A percentile compares a stretch with the other conserved stretches of the same genome.
These are phyloP conservation scores for Callipepla squamata DNA, from an alignment of 2,113 vertebrate genomes.

Conservation along the genomic window DNA sequence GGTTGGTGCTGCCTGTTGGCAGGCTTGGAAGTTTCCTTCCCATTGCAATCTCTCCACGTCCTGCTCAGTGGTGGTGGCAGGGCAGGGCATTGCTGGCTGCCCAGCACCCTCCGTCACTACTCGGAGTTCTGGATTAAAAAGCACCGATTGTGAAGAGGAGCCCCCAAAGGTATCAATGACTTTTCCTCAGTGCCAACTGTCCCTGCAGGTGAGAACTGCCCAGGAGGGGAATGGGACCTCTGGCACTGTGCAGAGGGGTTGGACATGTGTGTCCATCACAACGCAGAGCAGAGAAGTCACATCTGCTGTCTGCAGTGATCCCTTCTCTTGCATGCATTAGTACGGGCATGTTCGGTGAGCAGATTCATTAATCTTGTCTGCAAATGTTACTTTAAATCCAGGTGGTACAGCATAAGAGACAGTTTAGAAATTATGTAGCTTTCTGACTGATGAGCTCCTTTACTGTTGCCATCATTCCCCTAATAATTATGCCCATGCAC, in stretches of 20 bases:
- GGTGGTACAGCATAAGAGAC: constrained; percentile 45
- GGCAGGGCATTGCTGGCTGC: rapidly evolving
- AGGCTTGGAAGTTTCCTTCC: neutral
- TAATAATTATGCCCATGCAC: constrained; percentile 51
- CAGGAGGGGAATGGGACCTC: rapidly evolving
- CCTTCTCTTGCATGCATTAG: neutral
- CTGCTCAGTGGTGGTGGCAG: neutral
- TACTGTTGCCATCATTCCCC: constrained; percentile 23
- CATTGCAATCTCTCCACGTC: too few relatives aligned
- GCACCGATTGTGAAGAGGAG: neutral
- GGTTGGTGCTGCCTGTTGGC: neutral
- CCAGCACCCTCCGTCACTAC: rapidly evolving
- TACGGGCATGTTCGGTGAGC: neutral
- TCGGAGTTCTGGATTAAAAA: rapidly evolving
- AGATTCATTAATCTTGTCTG: neutral
- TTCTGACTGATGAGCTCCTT: constrained; percentile 54
- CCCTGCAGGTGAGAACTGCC: rapidly evolving
- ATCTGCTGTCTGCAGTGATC: neutral
- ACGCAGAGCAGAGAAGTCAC: rapidly evolving
- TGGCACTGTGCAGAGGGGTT: rapidly evolving
- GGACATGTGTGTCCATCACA: rapidly evolving
- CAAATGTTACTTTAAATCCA: constrained; percentile 41
- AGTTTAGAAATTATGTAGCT: constrained; percentile 19
- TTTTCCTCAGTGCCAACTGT: neutral
- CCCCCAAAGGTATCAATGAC: neutral